Conservation (phyloP, 2,113 vertebrate genomes). For the Porphyrio hochstetteri region DNA sequence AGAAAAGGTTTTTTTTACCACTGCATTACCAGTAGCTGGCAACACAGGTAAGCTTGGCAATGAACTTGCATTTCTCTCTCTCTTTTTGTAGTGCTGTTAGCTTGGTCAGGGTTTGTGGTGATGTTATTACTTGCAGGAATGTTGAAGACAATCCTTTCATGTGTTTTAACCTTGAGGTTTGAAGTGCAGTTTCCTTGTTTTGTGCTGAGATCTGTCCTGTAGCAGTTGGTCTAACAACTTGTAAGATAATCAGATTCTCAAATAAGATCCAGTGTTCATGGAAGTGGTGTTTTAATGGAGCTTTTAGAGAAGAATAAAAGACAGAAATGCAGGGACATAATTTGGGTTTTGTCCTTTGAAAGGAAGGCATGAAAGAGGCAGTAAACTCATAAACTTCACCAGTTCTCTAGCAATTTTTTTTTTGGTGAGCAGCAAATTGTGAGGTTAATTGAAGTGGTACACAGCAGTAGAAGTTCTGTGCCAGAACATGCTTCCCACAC, state of each 20-base stretch:
- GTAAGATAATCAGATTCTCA: background rate
- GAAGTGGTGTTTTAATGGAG: background rate
- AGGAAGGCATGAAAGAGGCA: background rate
- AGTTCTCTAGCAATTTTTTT: background rate
- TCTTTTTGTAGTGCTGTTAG: background rate
- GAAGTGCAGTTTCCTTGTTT: background rate
- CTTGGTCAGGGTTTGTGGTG: background rate
- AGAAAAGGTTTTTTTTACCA: slow-evolving; percentile 97
- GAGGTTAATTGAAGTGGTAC: background rate
- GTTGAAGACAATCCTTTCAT: background rate
- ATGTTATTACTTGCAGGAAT: background rate
- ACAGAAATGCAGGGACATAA: background rate
- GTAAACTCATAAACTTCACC: background rate
- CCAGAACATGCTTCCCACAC: background rate
- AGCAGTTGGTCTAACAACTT: background rate
- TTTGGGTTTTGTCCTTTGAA: background rate
- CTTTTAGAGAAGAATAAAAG: background rate
- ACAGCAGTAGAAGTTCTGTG: background rate
- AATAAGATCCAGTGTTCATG: background rate
- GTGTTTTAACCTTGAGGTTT: background rate
- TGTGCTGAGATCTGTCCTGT: background rate
- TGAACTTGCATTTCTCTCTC: background rate
- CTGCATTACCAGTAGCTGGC: slow-evolving; percentile 92
- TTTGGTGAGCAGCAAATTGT: background rate
- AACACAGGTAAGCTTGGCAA: slow-evolving; percentile 82